These are phyloP conservation scores for Acomys russatus DNA, from an alignment of 2,797 vertebrate genomes.

Conservation along the genomic window DNA sequence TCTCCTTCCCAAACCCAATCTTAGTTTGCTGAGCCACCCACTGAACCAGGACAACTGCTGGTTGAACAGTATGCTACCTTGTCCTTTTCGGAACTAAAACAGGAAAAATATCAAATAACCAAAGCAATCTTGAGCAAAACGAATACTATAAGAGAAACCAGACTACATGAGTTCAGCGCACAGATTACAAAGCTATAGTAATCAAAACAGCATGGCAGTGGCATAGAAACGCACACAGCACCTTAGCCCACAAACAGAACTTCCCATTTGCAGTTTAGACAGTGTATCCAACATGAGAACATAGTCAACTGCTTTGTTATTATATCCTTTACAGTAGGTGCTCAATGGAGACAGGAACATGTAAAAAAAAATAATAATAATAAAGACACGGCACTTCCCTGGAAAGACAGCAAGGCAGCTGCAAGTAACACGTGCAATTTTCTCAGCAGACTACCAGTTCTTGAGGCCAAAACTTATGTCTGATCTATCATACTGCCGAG, in stretches of 20 bases:
- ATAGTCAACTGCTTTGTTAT: background rate
- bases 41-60: background rate
- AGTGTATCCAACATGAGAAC: background rate
- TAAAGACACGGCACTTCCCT: slow-evolving; percentile 42
- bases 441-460: slow-evolving; percentile 28
- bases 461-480: slow-evolving; percentile 7
- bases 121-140: background rate
- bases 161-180: background rate
- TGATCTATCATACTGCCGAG: background rate
- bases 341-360: background rate
- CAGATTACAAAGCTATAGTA: background rate
- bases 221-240: background rate
- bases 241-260: background rate
- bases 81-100: background rate
- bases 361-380: slow-evolving; percentile 26
- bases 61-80: background rate
- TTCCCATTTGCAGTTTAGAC: background rate
- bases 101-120: slow-evolving; percentile 1
- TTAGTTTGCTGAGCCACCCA: slow-evolving; percentile 8
- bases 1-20: background rate
- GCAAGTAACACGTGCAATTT: background rate
- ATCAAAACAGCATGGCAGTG: background rate
- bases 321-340: background rate
- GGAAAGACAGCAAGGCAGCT: background rate
- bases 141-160: background rate